Evolutionary conservation across 1,140 invertebrate species (phyloP).

Genomic region (Bombus cullumanus): DNA sequence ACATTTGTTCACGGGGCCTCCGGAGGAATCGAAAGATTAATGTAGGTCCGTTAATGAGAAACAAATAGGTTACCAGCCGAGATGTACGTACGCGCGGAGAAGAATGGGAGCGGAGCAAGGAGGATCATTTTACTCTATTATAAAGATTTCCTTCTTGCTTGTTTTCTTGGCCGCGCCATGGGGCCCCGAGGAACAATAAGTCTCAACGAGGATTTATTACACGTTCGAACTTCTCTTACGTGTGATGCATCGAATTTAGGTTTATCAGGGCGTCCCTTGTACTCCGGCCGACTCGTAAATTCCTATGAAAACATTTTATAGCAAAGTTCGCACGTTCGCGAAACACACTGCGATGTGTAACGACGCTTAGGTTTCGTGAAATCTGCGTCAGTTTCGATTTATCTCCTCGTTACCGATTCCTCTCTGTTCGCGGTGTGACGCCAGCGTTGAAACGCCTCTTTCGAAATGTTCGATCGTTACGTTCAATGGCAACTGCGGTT

Average conservation of each 20-base stretch:
- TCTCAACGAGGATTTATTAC: constrained; percentile 43
- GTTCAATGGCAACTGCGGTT: too few species aligned
- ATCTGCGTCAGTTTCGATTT: too few species aligned
- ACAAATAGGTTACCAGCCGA: constrained; percentile 73
- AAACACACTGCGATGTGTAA: neutral
- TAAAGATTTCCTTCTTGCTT: constrained; percentile 20
- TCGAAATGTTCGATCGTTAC: too few species aligned
- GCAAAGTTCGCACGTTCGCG: neutral
- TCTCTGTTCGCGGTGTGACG: too few species aligned
- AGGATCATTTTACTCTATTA: constrained; percentile 29
- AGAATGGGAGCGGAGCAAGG: constrained; percentile 25
- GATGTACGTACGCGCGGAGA: neutral
- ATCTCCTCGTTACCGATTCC: too few species aligned
- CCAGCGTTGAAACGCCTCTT: too few species aligned
- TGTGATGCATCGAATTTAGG: neutral
- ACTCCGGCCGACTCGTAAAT: neutral
- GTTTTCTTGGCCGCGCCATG: constrained; percentile 1
- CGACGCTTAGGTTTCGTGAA: too few species aligned
- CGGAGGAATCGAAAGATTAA: constrained; percentile 76
- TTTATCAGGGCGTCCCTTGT: constrained; percentile 2
- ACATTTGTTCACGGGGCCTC: constrained; percentile 33
- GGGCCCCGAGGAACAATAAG: constrained; percentile 27
- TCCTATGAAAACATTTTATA: too few species aligned
- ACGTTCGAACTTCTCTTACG: neutral
- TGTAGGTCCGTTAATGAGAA: constrained; percentile 80